Evolutionary conservation across 2,797 vertebrate species (phyloP), one percentile per base, ranked within the genome.

Genomic region (Gobio occitaniae): DNA sequence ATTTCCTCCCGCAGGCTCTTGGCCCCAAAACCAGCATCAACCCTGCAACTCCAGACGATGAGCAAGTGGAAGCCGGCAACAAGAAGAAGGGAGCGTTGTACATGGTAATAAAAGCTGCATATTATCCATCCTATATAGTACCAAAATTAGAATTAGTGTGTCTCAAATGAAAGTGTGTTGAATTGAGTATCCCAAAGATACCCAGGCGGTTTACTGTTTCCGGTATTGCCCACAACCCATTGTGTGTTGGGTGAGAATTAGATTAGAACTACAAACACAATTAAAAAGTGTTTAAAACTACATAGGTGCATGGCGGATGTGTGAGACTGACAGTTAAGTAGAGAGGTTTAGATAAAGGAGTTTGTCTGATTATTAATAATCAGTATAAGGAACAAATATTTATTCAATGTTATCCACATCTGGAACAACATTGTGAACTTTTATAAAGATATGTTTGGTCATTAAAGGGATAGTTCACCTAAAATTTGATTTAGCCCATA

Each of bases 1-100:
- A 47, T 71, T 59, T 80, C 68, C 70, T 78, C 59, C 25, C 70
- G 48, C 54, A 96, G 95, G 88, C 83, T 80, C 93, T 96, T 32
- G 95, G 95, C 80, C 81, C 93, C 25, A 93, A 88, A 77, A 91
- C 94, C 2, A 21, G 75, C 5, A 91, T 95, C 25, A 84, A 90
- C 4, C 1, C 92, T 32, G 89, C 77, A 87, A 86, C n/a, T 4
- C 1, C 38, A 0, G 95, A 96, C 10, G 91, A 92, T 19, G 25
- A 3, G 0, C 0, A 19, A 1, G 59, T 70, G 8, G 92, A 94
- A 6, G 44, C 0, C 3, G 11, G 59, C 38, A 92, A 88, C 87
- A 90, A 78, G 72, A 91, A 70, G 6, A 74, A 90, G 61, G 93
- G 90, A 1, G 75, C 91, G n/a, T 93, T 96, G 79, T 91, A 93